These are phyloP conservation scores for Drosophila bunnanda DNA, from an alignment of 2,888 invertebrate species.

Conservation along the genomic window DNA sequence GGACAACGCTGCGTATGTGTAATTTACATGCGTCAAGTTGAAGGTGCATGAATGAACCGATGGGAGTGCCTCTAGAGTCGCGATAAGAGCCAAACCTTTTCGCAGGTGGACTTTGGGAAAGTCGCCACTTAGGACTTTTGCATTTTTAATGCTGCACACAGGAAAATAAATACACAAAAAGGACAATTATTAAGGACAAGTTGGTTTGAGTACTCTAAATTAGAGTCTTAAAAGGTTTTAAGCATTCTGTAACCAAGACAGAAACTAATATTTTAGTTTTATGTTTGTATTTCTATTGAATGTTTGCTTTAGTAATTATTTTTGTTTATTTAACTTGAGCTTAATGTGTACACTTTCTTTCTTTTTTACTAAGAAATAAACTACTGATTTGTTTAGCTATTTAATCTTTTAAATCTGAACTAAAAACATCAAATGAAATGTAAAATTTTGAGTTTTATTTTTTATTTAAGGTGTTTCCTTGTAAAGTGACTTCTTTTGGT, in stretches of 20 bases:
- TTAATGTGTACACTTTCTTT: background rate
- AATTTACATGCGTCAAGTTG: conserved; percentile 44
- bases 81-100: conserved; percentile 49
- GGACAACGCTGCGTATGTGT: conserved; percentile 63
- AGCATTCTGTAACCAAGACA: background rate
- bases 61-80: conserved; percentile 35
- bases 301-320: background rate
- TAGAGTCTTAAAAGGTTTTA: background rate
- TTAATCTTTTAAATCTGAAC: background rate
- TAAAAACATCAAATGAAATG: background rate
- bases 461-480: background rate
- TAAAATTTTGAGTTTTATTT: background rate
- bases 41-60: conserved; percentile 21
- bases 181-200: background rate
- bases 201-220: background rate
- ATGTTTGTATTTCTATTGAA: background rate
- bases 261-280: background rate
- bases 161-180: background rate
- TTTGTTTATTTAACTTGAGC: background rate
- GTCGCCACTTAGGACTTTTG: conserved; percentile 61
- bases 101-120: conserved; percentile 33
- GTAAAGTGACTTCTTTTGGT: background rate
- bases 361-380: too few relatives aligned
- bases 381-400: too few relatives aligned
- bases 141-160: conserved; percentile 64